phyloP scores from a whole-genome alignment of 2,888 invertebrate species.

The Andrena chrysosceles region DNA sequence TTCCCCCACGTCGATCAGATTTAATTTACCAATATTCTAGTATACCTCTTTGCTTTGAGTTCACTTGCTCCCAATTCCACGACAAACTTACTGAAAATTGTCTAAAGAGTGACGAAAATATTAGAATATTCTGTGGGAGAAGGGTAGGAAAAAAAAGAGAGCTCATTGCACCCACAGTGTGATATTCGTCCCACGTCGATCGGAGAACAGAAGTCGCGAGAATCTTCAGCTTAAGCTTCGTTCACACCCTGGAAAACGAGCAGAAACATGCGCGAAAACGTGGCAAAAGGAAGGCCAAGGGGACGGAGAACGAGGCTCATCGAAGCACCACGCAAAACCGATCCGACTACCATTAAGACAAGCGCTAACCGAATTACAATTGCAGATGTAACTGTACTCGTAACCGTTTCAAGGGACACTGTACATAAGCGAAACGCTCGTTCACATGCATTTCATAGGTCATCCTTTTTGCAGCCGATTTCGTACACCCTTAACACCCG shows the following conservation, averaged over 20 bases:
- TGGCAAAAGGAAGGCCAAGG: not conserved
- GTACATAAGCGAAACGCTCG: slow-evolving; percentile 66
- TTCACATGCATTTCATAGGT: slow-evolving; percentile 69
- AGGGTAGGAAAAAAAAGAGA: too few species aligned
- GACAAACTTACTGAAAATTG: not conserved
- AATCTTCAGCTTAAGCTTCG: slow-evolving; percentile 54
- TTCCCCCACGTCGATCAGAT: not conserved
- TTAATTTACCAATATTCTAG: not conserved
- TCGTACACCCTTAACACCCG: slow-evolving; percentile 49
- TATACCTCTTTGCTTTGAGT: too few species aligned
- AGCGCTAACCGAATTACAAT: slow-evolving; percentile 54
- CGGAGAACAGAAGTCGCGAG: slow-evolving; percentile 20
- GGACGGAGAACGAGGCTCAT: not conserved
- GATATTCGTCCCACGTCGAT: slow-evolving; percentile 1
- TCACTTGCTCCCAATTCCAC: not conserved
- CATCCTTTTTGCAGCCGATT: slow-evolving; percentile 70
- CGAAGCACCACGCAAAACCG: slow-evolving; percentile 16
- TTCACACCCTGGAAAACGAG: slow-evolving; percentile 21
- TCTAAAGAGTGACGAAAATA: too few species aligned
- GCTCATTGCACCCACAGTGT: not conserved
- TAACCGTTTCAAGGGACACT: slow-evolving; percentile 54
- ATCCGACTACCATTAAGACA: slow-evolving; percentile 3
- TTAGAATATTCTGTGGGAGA: too few species aligned
- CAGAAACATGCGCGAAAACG: not conserved
- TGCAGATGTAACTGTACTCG: slow-evolving; percentile 43